These are phyloP conservation scores for Rallus crepitans DNA, from an alignment of 2,797 vertebrate genomes.

Conservation along the genomic window DNA sequence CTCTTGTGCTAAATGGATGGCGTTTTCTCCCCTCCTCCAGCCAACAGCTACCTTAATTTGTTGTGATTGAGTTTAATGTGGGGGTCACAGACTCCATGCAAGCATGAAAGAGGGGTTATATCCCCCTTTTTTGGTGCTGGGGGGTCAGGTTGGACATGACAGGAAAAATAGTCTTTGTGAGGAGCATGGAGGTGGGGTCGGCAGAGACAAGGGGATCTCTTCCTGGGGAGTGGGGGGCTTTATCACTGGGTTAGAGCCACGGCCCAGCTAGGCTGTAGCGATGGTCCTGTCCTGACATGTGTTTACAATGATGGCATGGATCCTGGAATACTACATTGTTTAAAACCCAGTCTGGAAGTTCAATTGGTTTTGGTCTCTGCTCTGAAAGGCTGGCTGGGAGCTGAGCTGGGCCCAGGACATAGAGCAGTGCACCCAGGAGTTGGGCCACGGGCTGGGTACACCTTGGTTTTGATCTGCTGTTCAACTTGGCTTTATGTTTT, in stretches of 20 bases:
- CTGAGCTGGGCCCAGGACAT: fast-evolving
- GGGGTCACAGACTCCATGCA: neutral
- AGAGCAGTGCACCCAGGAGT: neutral
- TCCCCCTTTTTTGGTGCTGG: neutral
- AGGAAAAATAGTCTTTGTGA: neutral
- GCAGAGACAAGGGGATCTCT: neutral
- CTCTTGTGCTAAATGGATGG: neutral
- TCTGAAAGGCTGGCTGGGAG: neutral
- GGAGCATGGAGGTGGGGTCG: neutral
- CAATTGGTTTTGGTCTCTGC: neutral
- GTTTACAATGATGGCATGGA: neutral
- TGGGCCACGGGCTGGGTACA: neutral
- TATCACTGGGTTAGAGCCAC: neutral
- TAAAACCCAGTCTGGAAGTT: neutral
- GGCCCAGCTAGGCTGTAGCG: neutral
- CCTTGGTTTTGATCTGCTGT: constrained; percentile 24
- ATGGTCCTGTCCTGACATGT: neutral
- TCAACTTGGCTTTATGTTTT: constrained; percentile 35
- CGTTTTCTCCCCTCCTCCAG: neutral
- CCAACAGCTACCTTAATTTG: neutral
- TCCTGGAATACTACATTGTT: neutral
- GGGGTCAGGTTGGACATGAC: neutral
- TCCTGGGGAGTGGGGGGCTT: neutral
- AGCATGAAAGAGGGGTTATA: neutral
- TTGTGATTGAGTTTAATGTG: neutral